These are phyloP conservation scores for Lysandra coridon DNA, from an alignment of 2,888 invertebrate genomes.

Conservation along the genomic window DNA sequence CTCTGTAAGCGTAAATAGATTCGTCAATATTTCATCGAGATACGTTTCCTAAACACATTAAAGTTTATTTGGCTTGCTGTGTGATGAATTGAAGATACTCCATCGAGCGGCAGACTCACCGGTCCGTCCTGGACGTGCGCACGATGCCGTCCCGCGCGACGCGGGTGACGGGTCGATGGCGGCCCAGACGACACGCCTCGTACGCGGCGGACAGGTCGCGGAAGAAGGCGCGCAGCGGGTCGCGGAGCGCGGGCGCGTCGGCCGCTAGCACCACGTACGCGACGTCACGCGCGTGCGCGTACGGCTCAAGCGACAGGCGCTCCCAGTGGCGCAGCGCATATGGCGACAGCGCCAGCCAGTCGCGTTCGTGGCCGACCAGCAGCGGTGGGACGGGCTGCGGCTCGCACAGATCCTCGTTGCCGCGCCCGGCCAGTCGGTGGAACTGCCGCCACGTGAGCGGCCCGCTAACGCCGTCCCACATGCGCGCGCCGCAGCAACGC, in stretches of 20 bases:
- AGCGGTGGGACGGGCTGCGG: slow-evolving; percentile 98
- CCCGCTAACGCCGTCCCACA: slow-evolving; percentile 98
- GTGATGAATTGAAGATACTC: not conserved
- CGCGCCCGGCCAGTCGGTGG: slow-evolving; percentile 95
- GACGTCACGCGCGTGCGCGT: slow-evolving; percentile 95
- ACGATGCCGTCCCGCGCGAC: slow-evolving; percentile 93
- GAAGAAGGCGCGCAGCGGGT: slow-evolving; percentile 92
- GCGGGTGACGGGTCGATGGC: slow-evolving; percentile 94
- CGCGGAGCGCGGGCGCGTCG: slow-evolving; percentile 91
- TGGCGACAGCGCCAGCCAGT: slow-evolving; percentile 97
- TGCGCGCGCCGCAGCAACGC: slow-evolving; percentile 90
- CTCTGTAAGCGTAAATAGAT: slow-evolving; percentile 38
- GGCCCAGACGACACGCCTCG: slow-evolving; percentile 95
- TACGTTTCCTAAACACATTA: not conserved
- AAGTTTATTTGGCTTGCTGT: not conserved
- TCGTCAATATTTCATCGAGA: not conserved
- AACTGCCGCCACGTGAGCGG: slow-evolving; percentile 99
- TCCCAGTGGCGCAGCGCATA: slow-evolving; percentile 98
- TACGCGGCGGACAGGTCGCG: slow-evolving; percentile 95
- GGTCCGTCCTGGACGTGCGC: slow-evolving; percentile 77
- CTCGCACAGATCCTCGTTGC: slow-evolving; percentile 96
- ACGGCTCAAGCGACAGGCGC: slow-evolving; percentile 97
- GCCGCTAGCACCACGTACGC: slow-evolving; percentile 97
- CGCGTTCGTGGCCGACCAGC: slow-evolving; percentile 96
- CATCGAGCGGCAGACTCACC: slow-evolving; percentile 41